Base-by-base conservation (phyloP, 2,888 invertebrate genomes). In the Lycophotia porphyrea region DNA sequence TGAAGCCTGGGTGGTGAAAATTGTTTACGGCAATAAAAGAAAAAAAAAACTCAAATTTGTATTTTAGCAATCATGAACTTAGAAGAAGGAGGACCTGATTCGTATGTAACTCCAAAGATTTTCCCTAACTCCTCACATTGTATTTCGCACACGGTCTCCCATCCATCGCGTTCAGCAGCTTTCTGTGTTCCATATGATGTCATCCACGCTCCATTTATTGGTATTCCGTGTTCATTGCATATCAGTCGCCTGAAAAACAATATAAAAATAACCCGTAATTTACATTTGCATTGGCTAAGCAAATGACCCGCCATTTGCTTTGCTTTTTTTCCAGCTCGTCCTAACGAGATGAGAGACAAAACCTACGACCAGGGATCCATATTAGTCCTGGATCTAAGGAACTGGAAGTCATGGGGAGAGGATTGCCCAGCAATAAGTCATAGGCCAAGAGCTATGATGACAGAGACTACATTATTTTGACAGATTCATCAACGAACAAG, bases 151-250 rank as follows among this genome's bases (percentile, higher is more conserved):
- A 84, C 73, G 0, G 80, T 84, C 31, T 89, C 83, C 84, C 90
- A 89, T 15, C 87, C 88, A 7, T 89, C 87, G 1, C 82, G 83
- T 21, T 84, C 78, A 3, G 88, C 90, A 39, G 89, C 85, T 73
- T 82, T 90, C 71, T 90, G 91, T 0, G 89, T 84, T 2, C 84
- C 89, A 1, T 76, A 72, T 21, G 88, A 83, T 5, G 90, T 84
- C 86, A 91, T 89, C 85, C 89, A 89, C 1, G 82, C 89, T 31
- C 72, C 81, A 4, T 86, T 82, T 44, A 84, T 60, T 11, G 85
- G 87, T 5, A 93, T 80, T 42, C 86, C 86, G 5, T 90, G 70
- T 21, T 89, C 90, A 42, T 88, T 88, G 68, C 92, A 91, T 27
- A 91, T 71, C 7, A 85, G n/a, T 8, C 88, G 84, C 73, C 93